Percentiles rank a stretch among this genome's conserved stretches.
These are phyloP conservation scores for Megaptera novaeangliae DNA, from an alignment of 2,113 vertebrate genomes.

Conservation along the genomic window DNA sequence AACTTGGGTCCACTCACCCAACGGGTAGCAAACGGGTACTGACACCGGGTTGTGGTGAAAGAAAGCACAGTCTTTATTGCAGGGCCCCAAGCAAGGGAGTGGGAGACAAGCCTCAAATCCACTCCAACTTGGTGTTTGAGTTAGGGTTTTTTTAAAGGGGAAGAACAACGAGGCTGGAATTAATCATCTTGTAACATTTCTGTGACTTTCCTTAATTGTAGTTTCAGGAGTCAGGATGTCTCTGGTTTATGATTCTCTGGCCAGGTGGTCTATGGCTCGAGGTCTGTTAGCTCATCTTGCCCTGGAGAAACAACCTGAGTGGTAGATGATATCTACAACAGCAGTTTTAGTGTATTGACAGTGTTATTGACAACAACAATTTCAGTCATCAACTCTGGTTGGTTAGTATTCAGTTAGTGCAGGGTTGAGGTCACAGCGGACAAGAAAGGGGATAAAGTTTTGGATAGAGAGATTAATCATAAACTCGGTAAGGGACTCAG, in stretches of 20 bases:
- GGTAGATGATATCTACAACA: neutral
- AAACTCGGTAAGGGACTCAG: neutral
- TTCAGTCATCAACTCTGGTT: neutral
- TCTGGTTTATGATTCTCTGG: neutral
- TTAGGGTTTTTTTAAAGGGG: neutral
- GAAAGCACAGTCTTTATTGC: neutral
- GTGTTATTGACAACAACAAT: neutral
- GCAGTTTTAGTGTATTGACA: neutral
- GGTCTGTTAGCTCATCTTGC: neutral
- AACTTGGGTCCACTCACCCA: neutral
- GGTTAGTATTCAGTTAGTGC: neutral
- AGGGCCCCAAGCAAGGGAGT: neutral
- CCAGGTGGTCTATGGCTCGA: neutral
- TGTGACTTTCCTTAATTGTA: neutral
- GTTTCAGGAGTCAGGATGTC: neutral
- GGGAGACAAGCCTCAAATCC: neutral
- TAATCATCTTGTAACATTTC: neutral
- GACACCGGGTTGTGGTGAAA: neutral
- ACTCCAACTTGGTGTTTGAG: neutral
- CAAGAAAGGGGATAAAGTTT: neutral
- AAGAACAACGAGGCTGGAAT: neutral
- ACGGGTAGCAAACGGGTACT: neutral
- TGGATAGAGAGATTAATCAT: neutral
- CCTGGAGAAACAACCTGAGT: neutral
- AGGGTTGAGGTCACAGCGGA: neutral